Evolutionary conservation across 2,888 invertebrate genomes (phyloP), one percentile per base, ranked within the genome.

Genomic region (Heliconius hortense): DNA sequence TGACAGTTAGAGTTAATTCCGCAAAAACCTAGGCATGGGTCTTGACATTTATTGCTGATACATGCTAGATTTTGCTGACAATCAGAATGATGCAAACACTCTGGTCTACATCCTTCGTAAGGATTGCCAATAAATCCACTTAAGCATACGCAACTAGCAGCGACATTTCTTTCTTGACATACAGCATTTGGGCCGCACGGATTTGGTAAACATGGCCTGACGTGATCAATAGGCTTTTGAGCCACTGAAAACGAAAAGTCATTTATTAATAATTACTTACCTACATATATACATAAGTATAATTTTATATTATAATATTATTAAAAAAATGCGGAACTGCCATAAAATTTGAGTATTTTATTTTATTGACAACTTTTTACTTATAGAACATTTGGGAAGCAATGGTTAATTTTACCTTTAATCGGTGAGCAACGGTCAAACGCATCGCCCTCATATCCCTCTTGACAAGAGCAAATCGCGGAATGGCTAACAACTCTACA

Each of bases 401-500:
- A 53, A n/a, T 5, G 31, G 21, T 13, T 15, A 53, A 60, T 74
- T 78, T 81, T 95, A 94, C 88, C 87, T 88, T 84, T 83, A 59
- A 87, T 82, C 48, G 89, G 89, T 62, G 87, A 82, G 85, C 97
- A 97, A 82, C 95, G 95, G 60, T 95, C 95, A 84, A 97, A 97
- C 56, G 98, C 97, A 95, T 98, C 96, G 70, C 98, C 98, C 77
- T 96, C 94, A 84, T 95, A 95, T 74, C 95, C 95, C 43, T 90
- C 85, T 79, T 96, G 96, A 84, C 98, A 98, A 74, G 95, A 95
- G 85, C 98, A 98, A 76, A 97, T 96, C 1, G 98, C 97, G 81
- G 96, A 97, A 87, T 98, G 98, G 86, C 97, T 97, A 73, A 97
- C 95, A 2, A 97, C 97, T 77, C 96, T 94, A 85, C 98, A 98